Evolutionary conservation across 2,113 vertebrate species (phyloP), one percentile per base, ranked within the genome.

Genomic region (Vicugna pacos): DNA sequence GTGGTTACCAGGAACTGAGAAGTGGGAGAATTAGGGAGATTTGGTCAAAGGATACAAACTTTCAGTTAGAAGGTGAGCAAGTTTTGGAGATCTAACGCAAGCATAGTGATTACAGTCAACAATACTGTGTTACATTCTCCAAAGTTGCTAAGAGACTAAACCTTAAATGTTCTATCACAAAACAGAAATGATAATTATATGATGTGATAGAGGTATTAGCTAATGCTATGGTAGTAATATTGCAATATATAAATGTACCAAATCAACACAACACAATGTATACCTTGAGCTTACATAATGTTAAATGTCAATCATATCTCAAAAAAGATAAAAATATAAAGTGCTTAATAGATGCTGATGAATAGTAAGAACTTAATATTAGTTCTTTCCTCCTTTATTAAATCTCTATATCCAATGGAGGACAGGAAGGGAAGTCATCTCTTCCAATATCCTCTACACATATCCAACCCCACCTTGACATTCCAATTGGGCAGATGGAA

Each of bases 301-400:
- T 50, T 79, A 58, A n/a, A 76, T 70, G 38, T 48, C 62, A 79
- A 22, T 35, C 79, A 30, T 38, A 77, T 60, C 73, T 79, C 30
- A 35, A 79, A 67, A 91, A 88, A 85, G 46, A 89, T 54, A 95
- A 97, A 84, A 88, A 92, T 10, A 79, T 84, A 56, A 94, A 85
- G 22, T 65, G 6, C 11, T 35, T 42, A 76, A 70, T 6, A 65
- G n/a, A 85, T 76, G 52, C 52, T 93, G 16, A 89, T 24, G 87
- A 72, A 83, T 54, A 67, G 14, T 82, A 82, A 86, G 67, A 15
- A 86, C 12, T 86, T 84, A 95, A 70, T 35, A 87, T 32, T 38
- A 82, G 26, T 67, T 92, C 24, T 83, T 92, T 80, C 54, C 10
- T 69, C 32, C 48, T 35, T 93, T 72, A 93, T 84, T 90, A 93